phyloP scores from a whole-genome alignment of 2,113 vertebrate species.

The Sus scrofa region T2T-Sscrofa CM000812.6:108330001-108330500 shows the following conservation, averaged over 20 bases:
- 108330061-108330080: background rate
- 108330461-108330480: too few relatives aligned
- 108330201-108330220: background rate
- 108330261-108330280: slow-evolving; percentile 24
- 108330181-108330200: background rate
- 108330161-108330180: background rate
- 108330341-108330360: background rate
- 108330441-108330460: too few relatives aligned
- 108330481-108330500: too few relatives aligned
- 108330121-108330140: background rate
- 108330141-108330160: background rate
- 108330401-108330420: too few relatives aligned
- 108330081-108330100: background rate
- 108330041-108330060: background rate
- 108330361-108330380: background rate
- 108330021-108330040: background rate
- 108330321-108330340: background rate
- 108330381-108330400: background rate
- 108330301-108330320: background rate
- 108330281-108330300: background rate
- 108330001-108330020: background rate
- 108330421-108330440: too few relatives aligned
- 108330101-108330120: background rate
- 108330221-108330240: background rate
- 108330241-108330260: background rate